phyloP scores from a whole-genome alignment of 2,113 vertebrate species.

The Irena cyanogastra region DNA sequence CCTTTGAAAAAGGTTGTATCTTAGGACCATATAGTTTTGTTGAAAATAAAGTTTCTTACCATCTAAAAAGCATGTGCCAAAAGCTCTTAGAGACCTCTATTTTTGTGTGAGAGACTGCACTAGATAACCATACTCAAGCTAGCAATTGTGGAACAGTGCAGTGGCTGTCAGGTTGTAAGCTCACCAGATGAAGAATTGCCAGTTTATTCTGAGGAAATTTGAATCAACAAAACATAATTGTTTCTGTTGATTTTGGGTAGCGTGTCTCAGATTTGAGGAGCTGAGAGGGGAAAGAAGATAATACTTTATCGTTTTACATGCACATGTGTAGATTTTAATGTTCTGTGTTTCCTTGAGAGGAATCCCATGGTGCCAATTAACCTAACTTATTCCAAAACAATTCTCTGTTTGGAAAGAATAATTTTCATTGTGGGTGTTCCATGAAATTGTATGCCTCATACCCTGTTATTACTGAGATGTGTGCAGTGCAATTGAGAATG shows the following conservation, averaged over 20 bases:
- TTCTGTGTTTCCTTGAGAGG: constrained; percentile 87
- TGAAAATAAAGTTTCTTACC: constrained; percentile 74
- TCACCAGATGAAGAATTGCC: constrained; percentile 69
- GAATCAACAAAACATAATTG: constrained; percentile 79
- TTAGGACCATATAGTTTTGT: not conserved
- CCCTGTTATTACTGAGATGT: constrained; percentile 81
- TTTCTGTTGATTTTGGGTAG: constrained; percentile 79
- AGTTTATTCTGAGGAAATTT: constrained; percentile 75
- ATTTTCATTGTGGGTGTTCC: constrained; percentile 96
- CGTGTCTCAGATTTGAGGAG: constrained; percentile 71
- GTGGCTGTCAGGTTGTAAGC: constrained; percentile 42
- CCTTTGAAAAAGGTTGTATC: not conserved
- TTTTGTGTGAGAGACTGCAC: constrained; percentile 64
- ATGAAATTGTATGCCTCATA: constrained; percentile 80
- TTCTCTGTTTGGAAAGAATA: constrained; percentile 85
- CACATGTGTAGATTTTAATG: constrained; percentile 88
- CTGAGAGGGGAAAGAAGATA: constrained; percentile 70
- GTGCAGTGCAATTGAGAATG: constrained; percentile 70
- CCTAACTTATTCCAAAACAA: constrained; percentile 91
- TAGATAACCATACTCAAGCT: constrained; percentile 27
- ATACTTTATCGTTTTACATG: constrained; percentile 82
- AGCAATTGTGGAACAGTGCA: constrained; percentile 30
- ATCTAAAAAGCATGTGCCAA: constrained; percentile 69
- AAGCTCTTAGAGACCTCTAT: constrained; percentile 71
- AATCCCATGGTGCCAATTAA: constrained; percentile 92